Evolutionary conservation across 2,113 vertebrate genomes (phyloP), one percentile per base, ranked within the genome.

Genomic region (Abramis brama): DNA sequence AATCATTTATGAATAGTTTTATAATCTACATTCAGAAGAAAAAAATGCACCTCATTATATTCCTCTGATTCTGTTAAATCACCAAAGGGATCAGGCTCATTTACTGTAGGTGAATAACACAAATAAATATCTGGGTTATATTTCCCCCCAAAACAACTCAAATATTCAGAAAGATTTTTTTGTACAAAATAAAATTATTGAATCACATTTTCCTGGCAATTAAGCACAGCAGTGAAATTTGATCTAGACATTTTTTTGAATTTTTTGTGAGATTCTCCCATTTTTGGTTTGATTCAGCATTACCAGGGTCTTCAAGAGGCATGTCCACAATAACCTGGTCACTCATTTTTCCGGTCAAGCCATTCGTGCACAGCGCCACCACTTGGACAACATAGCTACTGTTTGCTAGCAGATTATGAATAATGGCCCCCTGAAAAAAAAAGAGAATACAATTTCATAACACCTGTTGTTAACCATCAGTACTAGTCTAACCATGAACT

Each of bases 381-480:
- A 99, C 97, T 90, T 99, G 97, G 87, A 99, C 96, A 89, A 99
- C 97, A 1, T 99, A 99, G 94, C 97, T 99, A 91, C 97, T 96
- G 88, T 99, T 98, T 89, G 97, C 93, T 81, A 96, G 87, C 89
- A 99, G 93, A 90, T 95, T 94, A 91, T 95, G 93, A 88, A 99
- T 95, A 92, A 99, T 97, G 91, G 97, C 97, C 1, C 97, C 98
- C 98, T 99, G 90, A 82, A 92, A 94, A 33, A 68, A 78, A 64
- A 52, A 52, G 73, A 71, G 1, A 30, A 7, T 2, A 25, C 43
- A 9, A 59, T 5, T 36, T 27, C 19, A 47, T 15, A 83, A 77
- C 62, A 77, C 57, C 43, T 74, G 52, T 25, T 23, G 36, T 52
- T 30, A 55, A 30, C 4, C 50, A 77, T 77, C 75, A 55, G 50